These are phyloP conservation scores for Drosophila sp. DNA, from an alignment of 1,140 invertebrate genomes.

Conservation along the genomic window DNA sequence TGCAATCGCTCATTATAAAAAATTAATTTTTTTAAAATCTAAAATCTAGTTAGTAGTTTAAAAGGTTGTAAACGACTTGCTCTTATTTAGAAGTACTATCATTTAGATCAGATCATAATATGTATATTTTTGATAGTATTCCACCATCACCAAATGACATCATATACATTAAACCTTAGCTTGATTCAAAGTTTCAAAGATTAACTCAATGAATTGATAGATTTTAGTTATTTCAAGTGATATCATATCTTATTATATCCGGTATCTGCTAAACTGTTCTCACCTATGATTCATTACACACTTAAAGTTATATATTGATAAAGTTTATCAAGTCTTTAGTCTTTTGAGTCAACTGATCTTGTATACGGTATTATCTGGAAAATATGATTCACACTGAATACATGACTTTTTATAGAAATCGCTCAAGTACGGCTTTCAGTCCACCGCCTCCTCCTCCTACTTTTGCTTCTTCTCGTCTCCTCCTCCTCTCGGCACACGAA, in stretches of 20 bases:
- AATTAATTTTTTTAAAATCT: not conserved
- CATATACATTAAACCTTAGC: not conserved
- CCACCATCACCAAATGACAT: not conserved
- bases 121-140: no score
- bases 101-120: no score
- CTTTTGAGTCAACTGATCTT: not conserved
- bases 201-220: not conserved
- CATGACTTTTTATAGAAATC: not conserved
- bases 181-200: not conserved
- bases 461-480: not conserved
- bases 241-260: constrained; percentile 1
- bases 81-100: no score
- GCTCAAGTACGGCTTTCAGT: constrained; percentile 7
- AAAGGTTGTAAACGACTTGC: no score
- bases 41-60: no score
- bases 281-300: not conserved
- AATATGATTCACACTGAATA: not conserved
- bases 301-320: not conserved
- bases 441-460: not conserved
- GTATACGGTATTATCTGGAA: not conserved
- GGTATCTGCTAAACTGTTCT: not conserved
- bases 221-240: not conserved
- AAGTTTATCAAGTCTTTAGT: not conserved
- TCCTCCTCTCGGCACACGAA: not conserved
- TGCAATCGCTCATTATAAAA: constrained; percentile 18